Base-by-base conservation (phyloP, 53 echinoderm and acorn worm genomes). In the Antedon mediterranea region DNA sequence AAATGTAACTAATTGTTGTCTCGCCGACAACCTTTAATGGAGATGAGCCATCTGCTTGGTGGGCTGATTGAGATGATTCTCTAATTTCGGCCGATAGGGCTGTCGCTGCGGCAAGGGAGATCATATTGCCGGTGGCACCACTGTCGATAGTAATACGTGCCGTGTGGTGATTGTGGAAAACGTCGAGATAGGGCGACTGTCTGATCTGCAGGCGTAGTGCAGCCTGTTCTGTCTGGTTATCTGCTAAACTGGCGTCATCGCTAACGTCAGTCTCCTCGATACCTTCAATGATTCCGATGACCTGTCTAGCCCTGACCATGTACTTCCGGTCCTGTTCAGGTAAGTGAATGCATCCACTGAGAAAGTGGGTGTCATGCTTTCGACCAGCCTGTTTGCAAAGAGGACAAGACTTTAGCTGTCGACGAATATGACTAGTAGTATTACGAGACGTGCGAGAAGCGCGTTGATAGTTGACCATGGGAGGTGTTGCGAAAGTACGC, bases 301-400 rank as follows among this genome's bases (percentile, higher is more conserved):
- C n/a, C n/a, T n/a, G n/a, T n/a, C n/a, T n/a, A n/a, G n/a, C n/a
- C n/a, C n/a, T n/a, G n/a, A n/a, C n/a, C 15, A 44, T 84, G 57
- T 73, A 84, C 32, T 73, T 79, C 9, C 79, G 31, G 44, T 84
- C 79, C 74, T 33, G 31, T 1, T 84, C 74, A 0, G 79, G 79
- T 3, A 79, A 41, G 43, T 34, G 43, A 29, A 30, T 13, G 31
- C 43, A 76, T 28, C n/a, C n/a, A n/a, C n/a, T n/a, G n/a, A n/a
- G n/a, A n/a, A n/a, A n/a, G n/a, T n/a, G n/a, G n/a, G n/a, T n/a
- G n/a, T n/a, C n/a, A n/a, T n/a, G n/a, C n/a, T n/a, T n/a, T n/a
- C n/a, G n/a, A 23, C 72, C 72, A 29, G 72, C 72, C 20, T 72
- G 72, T 72, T 72, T 72, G 30, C 72, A 72, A 28, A 72, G 72